Base-by-base conservation (phyloP, 2,888 invertebrate species). In the Tiliacea citrago region DNA sequence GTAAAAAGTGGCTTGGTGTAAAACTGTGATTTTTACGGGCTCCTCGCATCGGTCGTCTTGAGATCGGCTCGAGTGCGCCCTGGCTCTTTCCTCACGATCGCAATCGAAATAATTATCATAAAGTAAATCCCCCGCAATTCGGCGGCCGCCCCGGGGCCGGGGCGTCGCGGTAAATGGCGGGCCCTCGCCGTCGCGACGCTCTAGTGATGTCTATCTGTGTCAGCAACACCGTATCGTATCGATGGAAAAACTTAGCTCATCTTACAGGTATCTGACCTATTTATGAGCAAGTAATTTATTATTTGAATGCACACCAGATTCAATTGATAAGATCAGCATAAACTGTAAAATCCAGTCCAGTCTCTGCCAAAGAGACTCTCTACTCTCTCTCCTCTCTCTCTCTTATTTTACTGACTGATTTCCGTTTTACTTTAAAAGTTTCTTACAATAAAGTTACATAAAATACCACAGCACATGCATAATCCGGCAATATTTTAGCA, bases 81-180 rank as follows among this genome's bases (percentile, higher is more conserved):
- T 82, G 91, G 91, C 91, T 92, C 93, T 94, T 93, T 92, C 92
- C 91, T 91, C 91, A 92, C 93, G 94, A 94, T 94, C 94, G 94
- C 95, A 95, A 95, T 95, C 95, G 94, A 94, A 95, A 95, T 95
- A 95, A 95, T 95, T 95, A 95, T 95, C 95, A 95, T 95, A 95
- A 95, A 95, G 95, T 94, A 95, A 95, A 95, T 94, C 95, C 95
- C 94, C 94, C 95, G 92, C 95, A 94, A 94, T 94, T 95, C 94
- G 93, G 92, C 91, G 91, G 90, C 93, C 92, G 92, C 94, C 94
- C 93, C 91, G 91, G 91, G 89, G 89, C 90, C 91, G 89, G 91
- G 88, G 91, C 91, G 89, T 88, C 92, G 91, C 91, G 92, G 93
- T 93, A 92, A 93, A 94, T 92, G 93, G 92, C 91, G 93, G 91